These are phyloP conservation scores for Chesias legatella DNA, from an alignment of 2,888 invertebrate genomes.

Conservation along the genomic window DNA sequence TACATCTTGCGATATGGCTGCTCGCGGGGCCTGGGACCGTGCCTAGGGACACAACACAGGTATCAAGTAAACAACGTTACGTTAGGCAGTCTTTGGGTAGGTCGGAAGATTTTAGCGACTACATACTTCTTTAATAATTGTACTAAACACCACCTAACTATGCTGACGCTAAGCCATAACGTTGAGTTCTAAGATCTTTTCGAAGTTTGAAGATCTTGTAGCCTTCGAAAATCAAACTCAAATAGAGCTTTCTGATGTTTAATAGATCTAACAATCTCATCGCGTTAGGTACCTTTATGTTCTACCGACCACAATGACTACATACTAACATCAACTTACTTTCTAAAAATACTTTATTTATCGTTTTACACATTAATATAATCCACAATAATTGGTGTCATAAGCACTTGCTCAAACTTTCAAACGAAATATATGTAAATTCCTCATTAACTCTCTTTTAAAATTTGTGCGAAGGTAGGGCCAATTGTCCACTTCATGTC, in stretches of 20 bases:
- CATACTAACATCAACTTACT: conserved; percentile 65
- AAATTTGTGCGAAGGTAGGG: conserved; percentile 23
- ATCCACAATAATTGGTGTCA: conserved; percentile 60
- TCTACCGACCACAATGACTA: conserved; percentile 75
- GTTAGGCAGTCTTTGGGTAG: conserved; percentile 81
- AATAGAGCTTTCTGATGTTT: conserved; percentile 2
- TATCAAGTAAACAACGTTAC: conserved; percentile 56
- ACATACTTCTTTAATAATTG: conserved; percentile 52
- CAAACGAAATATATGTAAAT: conserved; percentile 11
- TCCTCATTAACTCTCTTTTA: conserved; percentile 10
- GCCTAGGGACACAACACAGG: conserved; percentile 59
- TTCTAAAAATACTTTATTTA: conserved; percentile 41
- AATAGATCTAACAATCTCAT: conserved; percentile 25
- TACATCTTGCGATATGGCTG: conserved; percentile 59
- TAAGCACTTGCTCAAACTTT: conserved; percentile 40
- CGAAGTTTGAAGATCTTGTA: conserved; percentile 19
- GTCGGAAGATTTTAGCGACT: conserved; percentile 79
- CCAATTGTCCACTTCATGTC: conserved; percentile 20
- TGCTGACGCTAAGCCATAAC: conserved; percentile 49
- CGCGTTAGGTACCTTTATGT: conserved; percentile 37
- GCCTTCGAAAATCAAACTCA: neutral
- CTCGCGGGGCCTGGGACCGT: conserved; percentile 60
- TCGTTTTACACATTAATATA: conserved; percentile 19
- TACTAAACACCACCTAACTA: conserved; percentile 56
- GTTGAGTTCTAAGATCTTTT: conserved; percentile 36